phyloP scores from a whole-genome alignment of 2,113 vertebrate genomes.

The Fulmarus glacialis region DNA sequence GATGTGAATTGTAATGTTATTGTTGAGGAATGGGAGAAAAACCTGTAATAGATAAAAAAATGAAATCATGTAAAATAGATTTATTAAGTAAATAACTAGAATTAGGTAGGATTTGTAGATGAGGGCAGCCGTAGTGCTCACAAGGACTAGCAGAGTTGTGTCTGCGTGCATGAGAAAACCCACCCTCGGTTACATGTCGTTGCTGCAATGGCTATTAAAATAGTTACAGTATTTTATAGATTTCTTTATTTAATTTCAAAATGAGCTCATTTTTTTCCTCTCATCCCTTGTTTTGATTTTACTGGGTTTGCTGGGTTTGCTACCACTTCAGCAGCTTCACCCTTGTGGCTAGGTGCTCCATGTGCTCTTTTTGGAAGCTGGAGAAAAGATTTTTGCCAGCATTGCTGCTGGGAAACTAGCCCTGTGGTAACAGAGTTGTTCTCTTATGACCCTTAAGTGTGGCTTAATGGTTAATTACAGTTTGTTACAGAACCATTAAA shows the following conservation, averaged over 20 bases:
- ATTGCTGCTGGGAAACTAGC: not conserved
- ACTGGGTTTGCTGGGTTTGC: not conserved
- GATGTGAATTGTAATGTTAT: slow-evolving; percentile 46
- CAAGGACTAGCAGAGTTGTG: not conserved
- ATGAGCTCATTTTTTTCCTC: slow-evolving; percentile 30
- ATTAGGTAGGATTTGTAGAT: slow-evolving; percentile 50
- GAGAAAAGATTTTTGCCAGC: not conserved
- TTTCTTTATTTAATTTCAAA: slow-evolving; percentile 29
- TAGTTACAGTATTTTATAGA: slow-evolving; percentile 61
- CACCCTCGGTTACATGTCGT: not conserved
- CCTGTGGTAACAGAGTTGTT: not conserved
- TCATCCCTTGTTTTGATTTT: slow-evolving; percentile 36
- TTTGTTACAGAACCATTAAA: not conserved
- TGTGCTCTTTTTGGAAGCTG: not conserved
- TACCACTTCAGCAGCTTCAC: not conserved
- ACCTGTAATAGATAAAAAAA: slow-evolving; percentile 25
- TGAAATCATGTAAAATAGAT: slow-evolving; percentile 42
- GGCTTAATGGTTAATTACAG: slow-evolving; percentile 1
- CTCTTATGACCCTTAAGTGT: not conserved
- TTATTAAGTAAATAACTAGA: slow-evolving; percentile 29
- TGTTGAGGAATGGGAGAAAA: not conserved
- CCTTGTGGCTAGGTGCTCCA: not conserved
- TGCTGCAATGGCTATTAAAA: slow-evolving; percentile 62
- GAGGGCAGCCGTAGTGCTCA: not conserved
- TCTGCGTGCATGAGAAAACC: not conserved